phyloP scores from a whole-genome alignment of 2,113 vertebrate genomes.

The Arenaria interpres region DNA sequence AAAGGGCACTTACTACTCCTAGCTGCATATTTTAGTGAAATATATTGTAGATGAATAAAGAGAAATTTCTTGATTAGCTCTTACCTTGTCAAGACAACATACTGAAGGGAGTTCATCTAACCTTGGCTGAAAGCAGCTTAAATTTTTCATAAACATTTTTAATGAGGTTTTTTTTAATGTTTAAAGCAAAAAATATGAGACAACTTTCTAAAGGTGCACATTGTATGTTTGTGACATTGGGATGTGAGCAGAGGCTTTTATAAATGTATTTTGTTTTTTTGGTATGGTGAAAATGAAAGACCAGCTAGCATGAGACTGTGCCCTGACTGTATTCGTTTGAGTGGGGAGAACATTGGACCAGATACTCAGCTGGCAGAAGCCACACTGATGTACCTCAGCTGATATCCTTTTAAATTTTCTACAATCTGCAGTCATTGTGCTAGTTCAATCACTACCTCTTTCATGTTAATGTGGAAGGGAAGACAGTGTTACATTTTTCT shows the following conservation, averaged over 20 bases:
- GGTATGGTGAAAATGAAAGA: background rate
- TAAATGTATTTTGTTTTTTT: background rate
- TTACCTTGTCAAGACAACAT: conserved; percentile 5
- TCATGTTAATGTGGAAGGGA: background rate
- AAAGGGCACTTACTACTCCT: conserved; percentile 23
- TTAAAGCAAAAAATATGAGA: background rate
- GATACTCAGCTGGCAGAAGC: background rate
- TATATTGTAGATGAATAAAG: background rate
- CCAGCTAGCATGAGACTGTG: background rate
- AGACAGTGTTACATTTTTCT: background rate
- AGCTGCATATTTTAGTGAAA: conserved; percentile 47
- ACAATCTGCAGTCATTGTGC: background rate
- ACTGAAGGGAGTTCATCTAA: background rate
- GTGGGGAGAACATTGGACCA: background rate
- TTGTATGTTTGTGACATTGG: background rate
- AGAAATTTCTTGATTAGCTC: conserved; percentile 22
- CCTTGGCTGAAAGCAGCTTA: background rate
- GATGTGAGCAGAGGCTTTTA: background rate
- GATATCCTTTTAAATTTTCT: background rate
- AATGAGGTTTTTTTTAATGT: background rate
- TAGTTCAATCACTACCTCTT: background rate
- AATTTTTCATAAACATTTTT: background rate
- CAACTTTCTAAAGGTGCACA: background rate
- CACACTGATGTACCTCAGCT: background rate
- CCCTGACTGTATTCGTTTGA: conserved; percentile 5